Base-by-base conservation (phyloP, 2,797 vertebrate genomes). In the Spatula clypeata region DNA sequence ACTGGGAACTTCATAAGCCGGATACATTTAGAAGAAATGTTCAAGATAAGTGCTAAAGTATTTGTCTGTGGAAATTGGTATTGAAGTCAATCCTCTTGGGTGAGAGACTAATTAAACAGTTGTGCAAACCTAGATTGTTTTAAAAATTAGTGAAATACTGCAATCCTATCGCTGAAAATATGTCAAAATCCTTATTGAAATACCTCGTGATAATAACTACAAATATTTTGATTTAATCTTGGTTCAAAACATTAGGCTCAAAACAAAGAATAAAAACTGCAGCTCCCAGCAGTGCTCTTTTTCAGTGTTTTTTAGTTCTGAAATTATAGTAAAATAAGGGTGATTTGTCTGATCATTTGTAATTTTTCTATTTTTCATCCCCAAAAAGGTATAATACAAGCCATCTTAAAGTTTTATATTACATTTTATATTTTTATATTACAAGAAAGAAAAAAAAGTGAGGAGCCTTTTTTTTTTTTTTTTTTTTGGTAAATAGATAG, bases 211-310 rank as follows among this genome's bases (percentile, higher is more conserved):
- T 80, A n/a, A n/a, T 75, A 81, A 65, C 24, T 75, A 14, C 29
- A 80, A 55, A 80, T 88, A 55, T 79, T 92, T 92, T 67, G 3
- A 44, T 85, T 79, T 74, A 71, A 79, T 77, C 53, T 85, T 76
- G 1, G 9, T 71, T 94, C 36, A 79, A 11, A 69, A 60, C 60
- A 73, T 20, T 79, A 74, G 24, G 42, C 26, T 26, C 49, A 51
- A 27, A 51, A 51, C 26, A 80, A 67, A 80, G 7, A 92, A 54
- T 31, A 42, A 83, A 94, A 86, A 80, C 44, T 31, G 8, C 44
- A 9, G 11, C 89, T 92, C 7, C 16, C 0, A 15, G 31, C 38
- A 81, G 57, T 79, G 38, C 1, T 38, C 9, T 10, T 40, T 71
- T 53, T 61, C 66, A 71, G 3, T 65, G 8, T 24, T 49, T 65